These are phyloP conservation scores for Ptiloglossa arizonensis DNA, from an alignment of 1,140 invertebrate genomes.

Conservation along the genomic window DNA sequence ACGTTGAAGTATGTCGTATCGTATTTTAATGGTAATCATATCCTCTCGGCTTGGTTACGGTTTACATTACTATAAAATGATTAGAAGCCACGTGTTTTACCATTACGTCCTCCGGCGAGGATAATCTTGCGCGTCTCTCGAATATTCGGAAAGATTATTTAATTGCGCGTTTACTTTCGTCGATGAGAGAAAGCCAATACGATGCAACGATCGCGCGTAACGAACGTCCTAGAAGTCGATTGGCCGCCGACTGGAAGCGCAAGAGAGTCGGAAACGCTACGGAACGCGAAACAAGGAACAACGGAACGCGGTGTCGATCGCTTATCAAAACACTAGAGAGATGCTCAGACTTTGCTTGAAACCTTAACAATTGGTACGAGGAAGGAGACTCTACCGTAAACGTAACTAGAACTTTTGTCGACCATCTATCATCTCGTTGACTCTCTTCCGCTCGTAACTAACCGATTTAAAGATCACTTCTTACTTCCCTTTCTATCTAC, in stretches of 20 bases:
- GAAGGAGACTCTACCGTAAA: not conserved
- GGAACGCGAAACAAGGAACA: not conserved
- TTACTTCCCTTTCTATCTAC: conserved; percentile 51
- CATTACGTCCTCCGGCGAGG: conserved; percentile 27
- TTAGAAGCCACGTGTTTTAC: conserved; percentile 62
- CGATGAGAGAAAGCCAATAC: conserved; percentile 67
- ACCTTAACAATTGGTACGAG: not conserved
- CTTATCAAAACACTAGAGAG: not conserved
- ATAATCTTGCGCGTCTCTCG: conserved; percentile 17
- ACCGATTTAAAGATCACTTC: conserved; percentile 27
- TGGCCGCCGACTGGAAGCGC: conserved; percentile 33
- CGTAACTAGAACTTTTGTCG: not conserved
- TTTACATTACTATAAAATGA: conserved; percentile 62
- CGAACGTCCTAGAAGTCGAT: conserved; percentile 31
- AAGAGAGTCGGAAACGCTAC: conserved; percentile 55
- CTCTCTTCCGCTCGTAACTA: conserved; percentile 45
- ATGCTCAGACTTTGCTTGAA: not conserved
- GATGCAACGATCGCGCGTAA: conserved; percentile 43
- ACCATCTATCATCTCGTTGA: conserved; percentile 29
- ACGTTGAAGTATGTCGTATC: conserved; percentile 59
- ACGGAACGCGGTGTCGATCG: not conserved
- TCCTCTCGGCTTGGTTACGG: conserved; percentile 32
- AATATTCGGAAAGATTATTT: conserved; percentile 40
- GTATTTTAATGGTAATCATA: conserved; percentile 66
- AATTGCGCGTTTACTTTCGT: conserved; percentile 68